Conservation (phyloP, 2,797 vertebrate genomes). For the Microcaecilia unicolor region DNA sequence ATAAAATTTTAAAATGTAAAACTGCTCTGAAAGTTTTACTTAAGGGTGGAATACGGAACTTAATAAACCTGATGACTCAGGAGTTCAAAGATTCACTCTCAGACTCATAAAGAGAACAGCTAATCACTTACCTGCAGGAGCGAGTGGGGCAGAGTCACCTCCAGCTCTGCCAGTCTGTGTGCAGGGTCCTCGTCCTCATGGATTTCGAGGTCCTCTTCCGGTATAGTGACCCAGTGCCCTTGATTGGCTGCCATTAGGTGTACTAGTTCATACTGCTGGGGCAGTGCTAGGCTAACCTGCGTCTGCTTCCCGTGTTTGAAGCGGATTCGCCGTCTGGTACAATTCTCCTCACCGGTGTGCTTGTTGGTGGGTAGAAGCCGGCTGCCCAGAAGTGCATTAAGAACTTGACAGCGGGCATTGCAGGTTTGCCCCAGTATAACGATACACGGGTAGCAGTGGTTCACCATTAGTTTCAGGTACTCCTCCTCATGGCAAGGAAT, state of each 20-base stretch:
- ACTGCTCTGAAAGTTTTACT: too few species aligned
- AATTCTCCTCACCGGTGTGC: constrained; percentile 55
- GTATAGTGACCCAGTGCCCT: constrained; percentile 89
- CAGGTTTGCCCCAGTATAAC: constrained; percentile 87
- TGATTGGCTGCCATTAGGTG: constrained; percentile 80
- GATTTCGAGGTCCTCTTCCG: constrained; percentile 83
- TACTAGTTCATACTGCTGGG: constrained; percentile 90
- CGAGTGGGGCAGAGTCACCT: constrained; percentile 81
- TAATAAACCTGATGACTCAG: too few species aligned
- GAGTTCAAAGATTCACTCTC: too few species aligned
- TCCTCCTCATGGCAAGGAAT: constrained; percentile 85
- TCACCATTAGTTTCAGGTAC: constrained; percentile 67
- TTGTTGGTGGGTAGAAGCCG: constrained; percentile 69
- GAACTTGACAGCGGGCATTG: constrained; percentile 72
- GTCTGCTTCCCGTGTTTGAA: constrained; percentile 81
- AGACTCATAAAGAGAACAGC: too few species aligned
- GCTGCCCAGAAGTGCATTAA: constrained; percentile 82
- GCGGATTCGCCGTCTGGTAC: constrained; percentile 78
- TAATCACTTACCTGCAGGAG: constrained; percentile 89
- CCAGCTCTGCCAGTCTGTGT: constrained; percentile 79
- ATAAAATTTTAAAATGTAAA: too few species aligned
- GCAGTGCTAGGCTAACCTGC: constrained; percentile 76
- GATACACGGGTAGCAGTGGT: constrained; percentile 70
- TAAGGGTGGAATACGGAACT: too few species aligned
- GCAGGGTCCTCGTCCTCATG: constrained; percentile 78